These are phyloP conservation scores for Callosobruchus maculatus DNA, from an alignment of 2,888 invertebrate genomes.

Conservation along the genomic window DNA sequence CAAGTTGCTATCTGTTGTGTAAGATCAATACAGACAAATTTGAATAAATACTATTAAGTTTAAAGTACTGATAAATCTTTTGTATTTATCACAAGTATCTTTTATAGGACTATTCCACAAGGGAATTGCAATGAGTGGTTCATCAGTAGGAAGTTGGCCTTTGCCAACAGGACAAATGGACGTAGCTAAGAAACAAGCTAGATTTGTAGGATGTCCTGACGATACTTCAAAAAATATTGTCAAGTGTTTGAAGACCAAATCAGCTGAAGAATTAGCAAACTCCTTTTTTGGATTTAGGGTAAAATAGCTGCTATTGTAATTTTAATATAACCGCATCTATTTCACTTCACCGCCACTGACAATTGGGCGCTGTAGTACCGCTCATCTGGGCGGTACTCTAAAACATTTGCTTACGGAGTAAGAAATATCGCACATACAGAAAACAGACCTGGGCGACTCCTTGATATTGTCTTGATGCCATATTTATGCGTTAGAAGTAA, in stretches of 20 bases:
- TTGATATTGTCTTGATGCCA: no score
- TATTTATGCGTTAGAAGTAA: no score
- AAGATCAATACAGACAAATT: no score
- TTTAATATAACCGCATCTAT: no score
- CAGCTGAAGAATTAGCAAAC: slow-evolving; percentile 52
- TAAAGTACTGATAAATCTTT: no score
- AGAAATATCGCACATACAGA: no score
- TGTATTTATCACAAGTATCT: neutral
- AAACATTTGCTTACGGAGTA: no score
- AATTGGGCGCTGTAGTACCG: neutral
- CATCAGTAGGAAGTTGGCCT: slow-evolving; percentile 55
- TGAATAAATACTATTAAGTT: no score
- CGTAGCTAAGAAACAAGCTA: slow-evolving; percentile 62
- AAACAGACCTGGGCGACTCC: no score
- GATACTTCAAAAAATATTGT: slow-evolving; percentile 55
- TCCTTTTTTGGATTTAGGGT: slow-evolving; percentile 52
- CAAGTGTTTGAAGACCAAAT: slow-evolving; percentile 57
- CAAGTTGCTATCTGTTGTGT: no score
- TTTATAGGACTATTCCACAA: slow-evolving; percentile 63
- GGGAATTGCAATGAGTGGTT: slow-evolving; percentile 66
- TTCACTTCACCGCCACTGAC: no score
- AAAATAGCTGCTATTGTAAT: neutral
- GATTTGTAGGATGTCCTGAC: slow-evolving; percentile 57
- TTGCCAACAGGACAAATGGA: slow-evolving; percentile 54
- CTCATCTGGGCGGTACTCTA: no score